These are phyloP conservation scores for Chrysaora quinquecirrha DNA, from an alignment of 30 jellyfish, hydroid and myxozoan species.

Conservation along the genomic window DNA sequence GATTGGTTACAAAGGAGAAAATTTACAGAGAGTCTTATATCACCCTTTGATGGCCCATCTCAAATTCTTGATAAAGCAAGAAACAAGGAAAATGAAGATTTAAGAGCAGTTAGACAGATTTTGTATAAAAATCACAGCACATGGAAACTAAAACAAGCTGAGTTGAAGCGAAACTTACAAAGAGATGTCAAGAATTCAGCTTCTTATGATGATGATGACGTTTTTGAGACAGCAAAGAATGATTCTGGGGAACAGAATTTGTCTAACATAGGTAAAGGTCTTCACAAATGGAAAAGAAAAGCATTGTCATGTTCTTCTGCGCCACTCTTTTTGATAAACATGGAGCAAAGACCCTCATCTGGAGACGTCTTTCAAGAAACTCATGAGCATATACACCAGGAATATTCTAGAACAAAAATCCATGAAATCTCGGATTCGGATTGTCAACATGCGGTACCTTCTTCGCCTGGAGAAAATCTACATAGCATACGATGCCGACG, in stretches of 20 bases:
- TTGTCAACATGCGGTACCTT: neutral
- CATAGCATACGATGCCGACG: neutral
- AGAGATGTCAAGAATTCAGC: neutral
- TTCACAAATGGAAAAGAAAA: slow-evolving; percentile 45
- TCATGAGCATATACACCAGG: no score
- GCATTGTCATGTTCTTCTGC: slow-evolving; percentile 14
- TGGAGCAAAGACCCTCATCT: neutral
- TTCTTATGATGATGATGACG: neutral
- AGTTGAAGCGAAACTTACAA: neutral
- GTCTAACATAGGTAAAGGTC: slow-evolving; percentile 32
- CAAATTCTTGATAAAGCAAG: slow-evolving; percentile 6
- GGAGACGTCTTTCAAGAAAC: neutral
- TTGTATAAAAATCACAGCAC: slow-evolving; percentile 28
- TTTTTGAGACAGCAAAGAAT: slow-evolving; percentile 5
- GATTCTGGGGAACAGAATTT: neutral
- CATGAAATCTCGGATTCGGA: neutral
- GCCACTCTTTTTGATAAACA: neutral
- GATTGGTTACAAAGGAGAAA: slow-evolving; percentile 31
- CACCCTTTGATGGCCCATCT: slow-evolving; percentile 24
- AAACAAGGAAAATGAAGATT: slow-evolving; percentile 14
- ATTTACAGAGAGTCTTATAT: slow-evolving; percentile 26
- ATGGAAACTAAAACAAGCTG: slow-evolving; percentile 20
- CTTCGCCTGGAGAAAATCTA: neutral
- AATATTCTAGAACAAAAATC: neutral
- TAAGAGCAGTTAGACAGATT: neutral